Base-by-base conservation (phyloP, 2,113 vertebrate genomes). In the Stegastes partitus region DNA sequence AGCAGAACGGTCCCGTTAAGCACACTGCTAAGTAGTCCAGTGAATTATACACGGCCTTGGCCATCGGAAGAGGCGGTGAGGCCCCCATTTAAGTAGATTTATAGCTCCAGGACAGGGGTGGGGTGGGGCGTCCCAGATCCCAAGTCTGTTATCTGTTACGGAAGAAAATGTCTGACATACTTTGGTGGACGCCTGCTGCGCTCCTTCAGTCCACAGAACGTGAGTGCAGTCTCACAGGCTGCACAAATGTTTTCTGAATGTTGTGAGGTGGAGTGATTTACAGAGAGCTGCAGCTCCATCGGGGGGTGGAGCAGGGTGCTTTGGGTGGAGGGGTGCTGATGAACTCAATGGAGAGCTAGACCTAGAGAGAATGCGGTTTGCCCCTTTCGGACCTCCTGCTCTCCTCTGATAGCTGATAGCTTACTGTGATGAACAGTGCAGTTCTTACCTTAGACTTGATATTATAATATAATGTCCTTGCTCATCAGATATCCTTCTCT, bases 111-210 rank as follows among this genome's bases (percentile, higher is more conserved):
- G 66, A 22, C 50, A 44, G 62, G 37, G 42, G 73, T 10, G 49
- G 69, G 82, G 87, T 26, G 31, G 65, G 76, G 67, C 69, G 68
- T 84, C 84, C 79, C 44, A 66, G 22, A 81, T 70, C 69, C 37
- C 0, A 7, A 62, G 87, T 84, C 91, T 68, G 91, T 92, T 92
- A 91, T 88, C 91, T 89, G 87, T 91, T 91, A 91, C 67, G 12
- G 74, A 74, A 55, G 47, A 84, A 79, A 82, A 90, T 85, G 69
- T 89, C 85, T 87, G 58, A 68, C 87, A 90, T 91, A 85, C 74
- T 91, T 93, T 57, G 67, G 72, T 39, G 68, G 85, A 88, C n/a
- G 77, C 91, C 87, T 79, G 83, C 90, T 86, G 89, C 3, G 83
- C 70, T 73, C 68, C 79, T 70, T 62, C 49, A 81, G 68, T 75